Evolutionary conservation across 2,888 invertebrate genomes (phyloP).

Genomic region (Zootermopsis nevadensis): DNA sequence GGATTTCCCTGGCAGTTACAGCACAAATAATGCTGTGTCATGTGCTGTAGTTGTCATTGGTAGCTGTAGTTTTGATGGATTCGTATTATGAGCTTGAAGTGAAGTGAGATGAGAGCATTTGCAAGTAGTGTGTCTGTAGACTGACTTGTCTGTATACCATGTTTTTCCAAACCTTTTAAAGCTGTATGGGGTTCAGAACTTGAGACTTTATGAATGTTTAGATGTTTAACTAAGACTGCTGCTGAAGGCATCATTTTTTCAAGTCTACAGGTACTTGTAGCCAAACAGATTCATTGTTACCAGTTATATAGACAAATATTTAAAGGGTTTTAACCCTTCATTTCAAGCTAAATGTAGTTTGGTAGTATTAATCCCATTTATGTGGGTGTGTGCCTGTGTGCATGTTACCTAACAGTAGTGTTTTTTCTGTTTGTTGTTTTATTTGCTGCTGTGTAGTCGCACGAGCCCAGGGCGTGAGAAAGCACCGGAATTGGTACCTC

Average conservation of each 20-base stretch:
- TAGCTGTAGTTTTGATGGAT: background rate
- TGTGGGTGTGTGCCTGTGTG: slow-evolving; percentile 6
- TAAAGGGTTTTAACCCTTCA: background rate
- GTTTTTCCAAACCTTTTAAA: too few relatives aligned
- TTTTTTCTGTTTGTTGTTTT: slow-evolving; percentile 51
- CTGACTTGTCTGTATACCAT: too few relatives aligned
- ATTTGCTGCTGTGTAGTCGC: slow-evolving; percentile 73
- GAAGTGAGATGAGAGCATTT: background rate
- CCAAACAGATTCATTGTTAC: too few relatives aligned
- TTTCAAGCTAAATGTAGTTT: background rate
- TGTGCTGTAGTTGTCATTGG: background rate
- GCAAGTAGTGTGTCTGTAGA: too few relatives aligned
- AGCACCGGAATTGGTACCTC: slow-evolving; percentile 85
- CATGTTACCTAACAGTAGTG: slow-evolving; percentile 38
- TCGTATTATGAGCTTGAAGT: background rate
- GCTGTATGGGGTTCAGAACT: too few relatives aligned
- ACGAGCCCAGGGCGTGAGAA: slow-evolving; percentile 86
- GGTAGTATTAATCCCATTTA: background rate
- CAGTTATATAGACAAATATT: background rate
- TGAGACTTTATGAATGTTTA: too few relatives aligned
- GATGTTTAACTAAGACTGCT: too few relatives aligned
- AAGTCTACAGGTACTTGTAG: too few relatives aligned
- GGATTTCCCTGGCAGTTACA: too few relatives aligned
- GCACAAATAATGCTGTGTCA: too few relatives aligned
- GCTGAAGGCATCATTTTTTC: too few relatives aligned